Percentiles rank a stretch among this genome's conserved stretches.
Evolutionary conservation across 2,797 vertebrate genomes (phyloP).

Genomic region (Hoplostethus mediterraneus): DNA sequence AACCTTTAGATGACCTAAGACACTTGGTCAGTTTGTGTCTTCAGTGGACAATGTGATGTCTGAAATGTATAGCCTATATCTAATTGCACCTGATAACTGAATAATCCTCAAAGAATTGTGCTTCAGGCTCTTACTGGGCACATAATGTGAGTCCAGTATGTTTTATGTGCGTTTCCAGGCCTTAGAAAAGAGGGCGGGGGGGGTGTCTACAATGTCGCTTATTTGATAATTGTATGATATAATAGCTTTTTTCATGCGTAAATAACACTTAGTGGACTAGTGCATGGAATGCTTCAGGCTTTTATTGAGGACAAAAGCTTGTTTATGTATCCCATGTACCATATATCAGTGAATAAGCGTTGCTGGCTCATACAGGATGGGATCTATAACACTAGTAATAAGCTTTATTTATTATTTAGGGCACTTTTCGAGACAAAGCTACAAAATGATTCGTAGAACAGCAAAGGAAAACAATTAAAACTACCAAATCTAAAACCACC

Average conservation of each 20-base stretch:
- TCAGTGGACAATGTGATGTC: not conserved
- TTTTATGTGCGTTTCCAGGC: slow-evolving; percentile 25
- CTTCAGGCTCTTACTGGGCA: slow-evolving; percentile 20
- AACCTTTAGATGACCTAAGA: not conserved
- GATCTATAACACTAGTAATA: not conserved
- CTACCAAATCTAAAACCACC: no score
- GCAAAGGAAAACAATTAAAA: no score
- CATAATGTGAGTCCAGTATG: not conserved
- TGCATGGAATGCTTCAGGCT: slow-evolving; percentile 40
- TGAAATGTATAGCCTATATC: not conserved
- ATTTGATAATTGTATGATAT: slow-evolving; percentile 35
- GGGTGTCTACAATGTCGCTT: slow-evolving; percentile 32
- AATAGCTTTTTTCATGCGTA: slow-evolving; percentile 56
- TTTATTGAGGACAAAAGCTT: slow-evolving; percentile 52
- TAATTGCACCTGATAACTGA: not conserved
- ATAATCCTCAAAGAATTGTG: not conserved
- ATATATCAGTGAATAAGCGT: slow-evolving; percentile 67
- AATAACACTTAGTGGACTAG: slow-evolving; percentile 50
- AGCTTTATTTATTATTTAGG: no score
- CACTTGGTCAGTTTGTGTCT: not conserved
- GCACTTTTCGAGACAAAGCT: no score
- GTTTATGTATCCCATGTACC: slow-evolving; percentile 69
- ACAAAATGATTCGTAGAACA: no score
- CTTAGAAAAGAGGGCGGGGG: slow-evolving; percentile 26
- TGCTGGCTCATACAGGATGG: slow-evolving; percentile 56